These are phyloP conservation scores for crab-eating macaque (Macaca fascicularis) DNA, from an alignment of 2,113 vertebrate genomes.

Conservation along the genomic window DNA sequence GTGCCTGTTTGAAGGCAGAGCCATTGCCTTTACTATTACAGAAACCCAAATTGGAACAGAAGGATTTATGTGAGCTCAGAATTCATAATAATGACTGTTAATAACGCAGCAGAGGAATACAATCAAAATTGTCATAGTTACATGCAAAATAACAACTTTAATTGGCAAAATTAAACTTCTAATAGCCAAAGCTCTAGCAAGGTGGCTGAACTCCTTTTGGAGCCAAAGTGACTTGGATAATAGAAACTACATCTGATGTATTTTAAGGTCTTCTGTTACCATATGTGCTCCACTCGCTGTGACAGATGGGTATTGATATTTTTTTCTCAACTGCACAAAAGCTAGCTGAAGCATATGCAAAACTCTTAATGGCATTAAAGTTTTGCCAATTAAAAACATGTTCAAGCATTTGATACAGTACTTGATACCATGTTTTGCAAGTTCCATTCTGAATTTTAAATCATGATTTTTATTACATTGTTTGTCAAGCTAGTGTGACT, in stretches of 20 bases:
- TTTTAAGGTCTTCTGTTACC: constrained; percentile 80
- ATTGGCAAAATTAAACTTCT: constrained; percentile 75
- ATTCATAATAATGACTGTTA: constrained; percentile 58
- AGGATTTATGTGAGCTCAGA: constrained; percentile 32
- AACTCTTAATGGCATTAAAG: constrained; percentile 82
- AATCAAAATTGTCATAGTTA: constrained; percentile 54
- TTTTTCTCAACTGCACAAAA: constrained; percentile 81
- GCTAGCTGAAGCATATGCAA: constrained; percentile 82
- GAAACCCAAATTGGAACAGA: constrained; percentile 28
- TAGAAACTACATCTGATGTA: constrained; percentile 76
- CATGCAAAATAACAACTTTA: constrained; percentile 69
- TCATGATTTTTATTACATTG: constrained; percentile 61
- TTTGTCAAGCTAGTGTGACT: constrained; percentile 55
- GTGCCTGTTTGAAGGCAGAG: neutral
- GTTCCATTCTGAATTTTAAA: constrained; percentile 70
- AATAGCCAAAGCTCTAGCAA: constrained; percentile 71
- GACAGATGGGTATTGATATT: constrained; percentile 84
- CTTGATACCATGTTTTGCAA: constrained; percentile 71
- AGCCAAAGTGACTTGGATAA: constrained; percentile 66
- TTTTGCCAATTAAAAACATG: constrained; percentile 80
- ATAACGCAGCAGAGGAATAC: constrained; percentile 31
- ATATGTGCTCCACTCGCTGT: constrained; percentile 77
- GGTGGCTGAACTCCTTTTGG: constrained; percentile 70
- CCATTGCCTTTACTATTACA: neutral
- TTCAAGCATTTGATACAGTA: constrained; percentile 77